Evolutionary conservation across 2,113 vertebrate genomes (phyloP).

Genomic region (Sprattus sprattus): DNA sequence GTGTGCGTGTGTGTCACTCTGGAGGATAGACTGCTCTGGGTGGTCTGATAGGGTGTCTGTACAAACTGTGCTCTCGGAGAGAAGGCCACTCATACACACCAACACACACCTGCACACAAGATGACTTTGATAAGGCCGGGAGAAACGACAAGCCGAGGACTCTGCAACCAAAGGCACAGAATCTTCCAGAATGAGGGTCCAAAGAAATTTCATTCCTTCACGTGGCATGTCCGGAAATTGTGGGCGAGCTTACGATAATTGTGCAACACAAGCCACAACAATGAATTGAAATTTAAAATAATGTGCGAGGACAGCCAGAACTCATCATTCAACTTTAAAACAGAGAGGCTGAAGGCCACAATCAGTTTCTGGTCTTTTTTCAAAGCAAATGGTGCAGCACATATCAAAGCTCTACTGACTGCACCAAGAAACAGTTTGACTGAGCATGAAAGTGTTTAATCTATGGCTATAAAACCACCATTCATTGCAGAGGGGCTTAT

Average conservation of each 20-base stretch:
- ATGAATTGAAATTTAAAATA: background rate
- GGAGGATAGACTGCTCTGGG: background rate
- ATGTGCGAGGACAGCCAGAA: background rate
- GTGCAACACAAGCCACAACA: background rate
- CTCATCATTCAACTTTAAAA: background rate
- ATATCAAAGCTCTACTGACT: background rate
- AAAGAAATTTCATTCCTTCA: slow-evolving; percentile 18
- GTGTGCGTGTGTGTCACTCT: background rate
- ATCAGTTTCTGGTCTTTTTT: slow-evolving; percentile 21
- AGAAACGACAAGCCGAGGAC: background rate
- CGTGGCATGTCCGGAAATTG: background rate
- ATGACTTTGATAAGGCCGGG: background rate
- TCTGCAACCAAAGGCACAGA: background rate
- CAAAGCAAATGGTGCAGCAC: slow-evolving; percentile 27
- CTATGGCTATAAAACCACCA: background rate
- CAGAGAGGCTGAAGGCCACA: background rate
- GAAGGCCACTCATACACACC: background rate
- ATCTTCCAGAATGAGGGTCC: background rate
- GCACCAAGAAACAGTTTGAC: background rate
- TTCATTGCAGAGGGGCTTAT: background rate
- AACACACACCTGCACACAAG: slow-evolving; percentile 8
- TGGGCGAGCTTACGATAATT: background rate
- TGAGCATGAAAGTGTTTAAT: background rate
- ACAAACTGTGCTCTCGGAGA: background rate
- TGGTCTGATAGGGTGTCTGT: slow-evolving; percentile 21